Percentiles rank a stretch among this genome's conserved stretches.
These are phyloP conservation scores for Exephanes ischioxanthus DNA, from an alignment of 2,888 invertebrate species.

Conservation along the genomic window DNA sequence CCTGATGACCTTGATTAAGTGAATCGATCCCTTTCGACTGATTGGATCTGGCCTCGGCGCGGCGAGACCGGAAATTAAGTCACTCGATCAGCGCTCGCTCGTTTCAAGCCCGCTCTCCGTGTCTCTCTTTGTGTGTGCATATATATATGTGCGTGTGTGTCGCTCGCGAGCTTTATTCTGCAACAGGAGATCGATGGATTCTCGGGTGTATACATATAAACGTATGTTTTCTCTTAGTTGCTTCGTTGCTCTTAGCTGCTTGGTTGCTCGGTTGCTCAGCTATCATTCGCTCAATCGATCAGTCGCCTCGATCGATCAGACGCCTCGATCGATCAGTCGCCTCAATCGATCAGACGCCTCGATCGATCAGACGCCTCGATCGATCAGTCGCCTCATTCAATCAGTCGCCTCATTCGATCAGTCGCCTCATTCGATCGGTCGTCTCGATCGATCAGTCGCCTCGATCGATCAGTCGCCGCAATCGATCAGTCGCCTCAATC, in stretches of 20 bases:
- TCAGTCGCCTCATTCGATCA: too few species aligned
- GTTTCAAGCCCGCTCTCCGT: conserved; percentile 21
- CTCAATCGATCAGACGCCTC: too few species aligned
- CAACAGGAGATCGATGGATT: conserved; percentile 42
- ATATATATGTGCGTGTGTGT: not conserved
- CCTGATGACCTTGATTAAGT: conserved; percentile 68
- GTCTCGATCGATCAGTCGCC: too few species aligned
- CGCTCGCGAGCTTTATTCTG: conserved; percentile 7
- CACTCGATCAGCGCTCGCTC: conserved; percentile 59
- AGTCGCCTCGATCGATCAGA: too few species aligned
- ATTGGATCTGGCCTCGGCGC: conserved; percentile 59
- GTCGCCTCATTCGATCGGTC: too few species aligned
- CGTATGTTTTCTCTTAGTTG: not conserved
- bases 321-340: too few species aligned
- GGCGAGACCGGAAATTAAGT: conserved; percentile 65
- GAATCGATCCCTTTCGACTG: conserved; percentile 66
- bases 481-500: too few species aligned
- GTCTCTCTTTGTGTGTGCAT: not conserved
- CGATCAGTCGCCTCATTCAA: too few species aligned
- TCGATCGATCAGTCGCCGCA: too few species aligned
- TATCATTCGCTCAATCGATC: too few species aligned
- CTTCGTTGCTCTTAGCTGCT: not conserved
- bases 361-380: too few species aligned
- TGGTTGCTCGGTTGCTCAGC: too few species aligned
- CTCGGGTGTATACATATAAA: conserved; percentile 27